These are phyloP conservation scores for Dunckerocampus dactyliophorus DNA, from an alignment of 2,113 vertebrate species.

Conservation along the genomic window DNA sequence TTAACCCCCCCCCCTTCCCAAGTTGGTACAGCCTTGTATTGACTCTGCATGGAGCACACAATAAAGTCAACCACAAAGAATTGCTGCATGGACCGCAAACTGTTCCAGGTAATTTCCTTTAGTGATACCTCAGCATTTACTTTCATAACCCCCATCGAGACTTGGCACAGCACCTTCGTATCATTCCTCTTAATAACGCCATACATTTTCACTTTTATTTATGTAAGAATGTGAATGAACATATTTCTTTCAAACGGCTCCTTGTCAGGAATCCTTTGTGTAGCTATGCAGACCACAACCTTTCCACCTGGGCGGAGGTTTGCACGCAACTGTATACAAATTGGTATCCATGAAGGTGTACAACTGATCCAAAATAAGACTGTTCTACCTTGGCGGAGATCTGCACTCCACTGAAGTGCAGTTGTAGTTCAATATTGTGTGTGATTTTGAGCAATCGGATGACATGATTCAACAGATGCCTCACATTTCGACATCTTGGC, in stretches of 20 bases:
- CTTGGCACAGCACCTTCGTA: neutral
- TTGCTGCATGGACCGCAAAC: too few relatives aligned
- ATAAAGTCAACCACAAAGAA: neutral
- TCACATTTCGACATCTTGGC: slow-evolving; percentile 23
- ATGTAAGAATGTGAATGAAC: neutral
- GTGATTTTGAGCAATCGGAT: neutral
- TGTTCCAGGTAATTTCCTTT: neutral
- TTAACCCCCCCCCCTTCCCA: too few relatives aligned
- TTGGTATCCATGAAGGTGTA: neutral
- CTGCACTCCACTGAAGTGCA: too few relatives aligned
- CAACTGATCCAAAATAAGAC: neutral
- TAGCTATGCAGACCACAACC: neutral
- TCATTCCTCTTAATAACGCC: neutral
- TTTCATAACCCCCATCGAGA: neutral
- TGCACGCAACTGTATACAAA: too few relatives aligned
- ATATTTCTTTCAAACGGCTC: neutral
- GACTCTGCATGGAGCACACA: neutral
- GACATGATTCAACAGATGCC: slow-evolving; percentile 39
- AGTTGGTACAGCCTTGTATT: too few relatives aligned
- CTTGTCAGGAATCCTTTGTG: neutral
- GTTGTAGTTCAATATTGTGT: neutral
- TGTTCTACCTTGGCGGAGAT: neutral
- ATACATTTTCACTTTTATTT: neutral
- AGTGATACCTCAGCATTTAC: neutral
- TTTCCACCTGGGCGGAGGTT: neutral